Base-by-base conservation (phyloP, 2,797 vertebrate genomes). In the Falco cherrug region DNA sequence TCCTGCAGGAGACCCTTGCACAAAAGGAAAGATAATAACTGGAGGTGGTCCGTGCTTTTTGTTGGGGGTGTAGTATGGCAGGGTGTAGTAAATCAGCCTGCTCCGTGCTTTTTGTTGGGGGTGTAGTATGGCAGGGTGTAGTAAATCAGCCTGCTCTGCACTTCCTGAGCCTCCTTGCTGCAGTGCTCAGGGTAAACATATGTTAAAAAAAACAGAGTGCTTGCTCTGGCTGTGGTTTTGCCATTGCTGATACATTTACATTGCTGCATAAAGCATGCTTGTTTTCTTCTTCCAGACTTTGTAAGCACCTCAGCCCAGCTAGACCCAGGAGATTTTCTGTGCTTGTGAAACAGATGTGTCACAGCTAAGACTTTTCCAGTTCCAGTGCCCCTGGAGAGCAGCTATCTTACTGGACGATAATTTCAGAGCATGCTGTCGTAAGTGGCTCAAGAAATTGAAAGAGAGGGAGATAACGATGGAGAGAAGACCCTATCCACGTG, bases 231-330 rank as follows among this genome's bases (percentile, higher is more conserved):
- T 13, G 45, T 39, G 56, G 22, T 31, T 74, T 63, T 83, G 60
- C n/a, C 21, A 1, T 77, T 3, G 0, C 25, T 37, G 60, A 6
- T 5, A 13, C 35, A 8, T 88, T 56, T 31, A 5, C 25, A 4
- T 6, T 41, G 63, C 48, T 67, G 29, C 57, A 24, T 3, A 78
- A 13, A 54, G 13, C 9, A 0, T 17, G 6, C n/a, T 81, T 70
- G 10, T 97, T 95, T 70, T 96, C 94, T 97, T 76, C 53, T 97
- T 97, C 75, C 89, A 98, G 98, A 61, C 80, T 95, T 69, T n/a
- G 28, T 26, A 74, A 93, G 89, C 81, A 51, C 84, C 79, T 91
- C 89, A 87, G 73, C 93, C 88, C 96, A 92, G 94, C 89, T 43
- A 56, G 68, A 76, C 91, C 84, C 90, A 64, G 93, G 76, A 94